Base-by-base conservation (phyloP, 1,140 invertebrate species). In the Drosophila serrata region DNA sequence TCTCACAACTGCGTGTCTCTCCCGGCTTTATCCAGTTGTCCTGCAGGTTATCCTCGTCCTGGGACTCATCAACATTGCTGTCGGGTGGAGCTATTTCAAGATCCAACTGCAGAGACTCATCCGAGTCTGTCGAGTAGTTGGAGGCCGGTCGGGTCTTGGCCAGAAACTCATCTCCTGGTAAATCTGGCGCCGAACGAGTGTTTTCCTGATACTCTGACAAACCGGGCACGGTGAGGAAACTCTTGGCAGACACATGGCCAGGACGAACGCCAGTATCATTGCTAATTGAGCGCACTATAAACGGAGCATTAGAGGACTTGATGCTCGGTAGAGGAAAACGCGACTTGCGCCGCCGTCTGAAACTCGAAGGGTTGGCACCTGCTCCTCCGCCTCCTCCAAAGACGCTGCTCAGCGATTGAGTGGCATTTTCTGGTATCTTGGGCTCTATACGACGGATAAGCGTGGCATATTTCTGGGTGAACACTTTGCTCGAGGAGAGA, bases 211-310 rank as follows among this genome's bases (percentile, higher is more conserved):
- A 85, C n/a, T 72, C 70, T 4, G 73, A 59, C 40, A 86, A 17
- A 0, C 72, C 43, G 3, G 81, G 82, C 3, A 90, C 85, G 6
- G 77, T 55, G 3, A 90, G 68, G 15, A 72, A 72, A 31, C 35
- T 72, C n/a, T 72, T 75, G 58, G 40, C 49, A 0, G 40, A 12
- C 56, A 58, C 53, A 43, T 77, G 51, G 12, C 22, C 27, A n/a
- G 85, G 69, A 15, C 72, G 78, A 0, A 80, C 76, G 4, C 75
- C 78, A 0, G 90, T 68, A 53, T 94, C 94, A 79, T 95, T 94
- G 61, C 93, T 94, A 49, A 92, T 86, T 9, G 92, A 93, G 77
- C 95, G 95, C n/a, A 93, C 93, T 59, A 95, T 94, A 33, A 70
- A 65, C 31, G 63, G 69, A 8, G 49, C 37, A 37, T 60, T 45